Conservation (phyloP, 2,888 invertebrate species). For the Celastrina argiolus region DNA sequence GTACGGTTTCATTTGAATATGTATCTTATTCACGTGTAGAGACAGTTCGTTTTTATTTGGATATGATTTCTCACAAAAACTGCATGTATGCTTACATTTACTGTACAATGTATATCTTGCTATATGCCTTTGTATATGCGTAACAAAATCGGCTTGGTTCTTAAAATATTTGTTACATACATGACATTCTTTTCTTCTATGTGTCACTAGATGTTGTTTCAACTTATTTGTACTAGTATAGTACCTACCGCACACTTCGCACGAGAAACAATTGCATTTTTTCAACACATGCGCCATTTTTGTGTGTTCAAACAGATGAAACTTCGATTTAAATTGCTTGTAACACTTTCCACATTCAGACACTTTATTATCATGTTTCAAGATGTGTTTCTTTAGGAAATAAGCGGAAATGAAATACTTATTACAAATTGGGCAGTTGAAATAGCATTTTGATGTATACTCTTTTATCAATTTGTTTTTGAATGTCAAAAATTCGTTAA, state of each 20-base stretch:
- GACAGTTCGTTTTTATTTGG: conserved; percentile 56
- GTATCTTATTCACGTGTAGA: conserved; percentile 62
- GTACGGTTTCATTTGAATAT: conserved; percentile 67
- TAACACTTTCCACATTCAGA: conserved; percentile 48
- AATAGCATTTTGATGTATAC: conserved; percentile 38
- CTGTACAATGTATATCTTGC: conserved; percentile 42
- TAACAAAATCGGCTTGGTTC: conserved; percentile 46
- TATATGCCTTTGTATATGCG: conserved; percentile 55
- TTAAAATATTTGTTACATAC: conserved; percentile 54
- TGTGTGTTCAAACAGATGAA: conserved; percentile 56
- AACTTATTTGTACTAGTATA: conserved; percentile 44
- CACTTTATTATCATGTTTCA: conserved; percentile 48
- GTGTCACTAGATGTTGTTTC: conserved; percentile 44
- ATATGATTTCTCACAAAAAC: conserved; percentile 64
- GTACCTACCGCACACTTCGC: conserved; percentile 50
- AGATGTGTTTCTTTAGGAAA: conserved; percentile 55
- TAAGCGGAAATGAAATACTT: conserved; percentile 64
- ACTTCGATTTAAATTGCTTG: conserved; percentile 50
- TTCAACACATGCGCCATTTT: conserved; percentile 53
- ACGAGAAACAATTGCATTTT: conserved; percentile 39
- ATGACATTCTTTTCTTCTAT: conserved; percentile 46
- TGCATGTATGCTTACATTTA: conserved; percentile 48
- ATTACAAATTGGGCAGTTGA: conserved; percentile 55
- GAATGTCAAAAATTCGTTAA: conserved; percentile 60
- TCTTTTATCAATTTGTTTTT: conserved; percentile 46